phyloP scores from a whole-genome alignment of 1,140 invertebrate species.

The Meloidogyne floridensis region DNA sequence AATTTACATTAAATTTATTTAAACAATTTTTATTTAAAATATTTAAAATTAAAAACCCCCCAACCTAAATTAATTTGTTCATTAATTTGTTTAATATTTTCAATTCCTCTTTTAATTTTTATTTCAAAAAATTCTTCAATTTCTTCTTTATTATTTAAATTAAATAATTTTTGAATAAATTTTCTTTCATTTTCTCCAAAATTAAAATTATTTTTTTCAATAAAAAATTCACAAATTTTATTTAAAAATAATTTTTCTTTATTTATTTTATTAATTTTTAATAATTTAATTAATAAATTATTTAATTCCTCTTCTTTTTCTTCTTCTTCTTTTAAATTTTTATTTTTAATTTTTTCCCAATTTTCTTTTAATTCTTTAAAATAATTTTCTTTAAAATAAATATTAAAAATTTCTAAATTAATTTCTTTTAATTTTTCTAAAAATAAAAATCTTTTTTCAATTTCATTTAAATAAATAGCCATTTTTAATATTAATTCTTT shows the following conservation, averaged over 20 bases:
- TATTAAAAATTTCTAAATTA: not conserved
- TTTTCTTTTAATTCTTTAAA: not conserved
- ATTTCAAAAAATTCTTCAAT: not conserved
- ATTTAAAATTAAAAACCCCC: too few species aligned
- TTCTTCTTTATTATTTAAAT: not conserved
- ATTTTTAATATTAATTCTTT: not conserved
- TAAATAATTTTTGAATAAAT: not conserved
- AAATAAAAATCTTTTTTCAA: not conserved
- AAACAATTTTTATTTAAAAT: not conserved
- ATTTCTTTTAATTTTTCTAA: not conserved
- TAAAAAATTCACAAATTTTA: not conserved
- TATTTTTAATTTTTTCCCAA: not conserved
- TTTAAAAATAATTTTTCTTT: not conserved
- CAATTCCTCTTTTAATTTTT: not conserved
- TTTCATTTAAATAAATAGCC: not conserved
- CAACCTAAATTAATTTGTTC: not conserved
- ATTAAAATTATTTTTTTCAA: not conserved
- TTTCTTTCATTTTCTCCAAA: not conserved
- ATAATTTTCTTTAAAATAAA: not conserved
- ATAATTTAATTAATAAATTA: slow-evolving; percentile 2
- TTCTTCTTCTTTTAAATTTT: not conserved
- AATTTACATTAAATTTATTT: not conserved
- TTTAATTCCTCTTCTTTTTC: not conserved
- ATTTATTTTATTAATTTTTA: not conserved
- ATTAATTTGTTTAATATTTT: not conserved